These are phyloP conservation scores for Cisticola juncidis DNA, from an alignment of 2,113 vertebrate genomes.

Conservation along the genomic window DNA sequence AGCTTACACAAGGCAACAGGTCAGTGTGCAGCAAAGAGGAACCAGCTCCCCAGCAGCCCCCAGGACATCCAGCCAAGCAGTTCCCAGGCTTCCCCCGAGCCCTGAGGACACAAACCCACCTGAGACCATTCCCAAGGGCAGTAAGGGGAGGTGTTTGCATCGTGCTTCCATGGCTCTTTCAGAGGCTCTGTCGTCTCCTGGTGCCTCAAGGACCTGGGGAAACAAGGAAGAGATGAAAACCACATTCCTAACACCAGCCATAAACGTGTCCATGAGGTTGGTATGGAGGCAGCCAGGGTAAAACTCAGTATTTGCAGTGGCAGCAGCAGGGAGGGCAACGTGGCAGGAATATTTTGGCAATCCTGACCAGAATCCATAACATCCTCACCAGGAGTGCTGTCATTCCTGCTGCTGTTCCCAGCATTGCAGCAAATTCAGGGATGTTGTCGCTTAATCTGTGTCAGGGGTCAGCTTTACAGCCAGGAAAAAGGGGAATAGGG, in stretches of 20 bases:
- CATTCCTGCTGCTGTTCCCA: background rate
- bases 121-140: background rate
- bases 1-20: background rate
- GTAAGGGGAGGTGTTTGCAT: background rate
- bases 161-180: rapidly evolving
- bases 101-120: background rate
- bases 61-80: background rate
- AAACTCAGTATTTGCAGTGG: background rate
- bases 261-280: rapidly evolving
- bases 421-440: background rate
- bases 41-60: background rate
- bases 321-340: background rate
- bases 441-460: rapidly evolving
- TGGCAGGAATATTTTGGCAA: background rate
- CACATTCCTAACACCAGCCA: background rate
- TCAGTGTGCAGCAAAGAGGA: background rate
- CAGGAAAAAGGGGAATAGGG: background rate
- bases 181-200: background rate
- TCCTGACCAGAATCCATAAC: rapidly evolving
- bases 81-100: background rate
- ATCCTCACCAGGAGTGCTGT: background rate
- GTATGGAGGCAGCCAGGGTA: background rate
- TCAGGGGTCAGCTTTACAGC: rapidly evolving
- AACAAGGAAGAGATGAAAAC: background rate
- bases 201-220: background rate